Base-by-base conservation (phyloP, 1,140 invertebrate species). In the Hestina assimilis region DNA sequence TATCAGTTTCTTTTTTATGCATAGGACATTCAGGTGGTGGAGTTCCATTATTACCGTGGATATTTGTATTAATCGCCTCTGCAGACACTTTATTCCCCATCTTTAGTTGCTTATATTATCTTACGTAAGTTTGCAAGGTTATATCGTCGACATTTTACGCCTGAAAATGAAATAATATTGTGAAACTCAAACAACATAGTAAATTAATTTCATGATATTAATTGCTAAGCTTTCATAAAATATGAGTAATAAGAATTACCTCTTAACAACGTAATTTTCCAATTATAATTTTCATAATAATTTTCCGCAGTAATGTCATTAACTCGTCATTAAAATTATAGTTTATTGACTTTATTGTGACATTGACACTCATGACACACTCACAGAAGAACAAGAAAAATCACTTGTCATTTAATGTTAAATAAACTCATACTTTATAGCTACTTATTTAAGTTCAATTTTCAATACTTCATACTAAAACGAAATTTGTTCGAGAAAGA, bases 21-120 rank as follows among this genome's bases (percentile, higher is more conserved):
- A 95, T 94, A 4, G 94, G 93, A 79, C 94, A 95, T 89, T 94
- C 93, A 20, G 92, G 90, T 28, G 93, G 93, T 7, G 70, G 91
- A 84, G 77, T 90, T 58, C 19, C 72, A 77, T 66, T 80, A 28
- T 51, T 74, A 33, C 58, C 72, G 66, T 59, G 68, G 50, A 55
- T 61, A 63, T 72, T 80, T 35, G 63, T 83, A 21, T 90, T 74
- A 57, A 90, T 84, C 14, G 90, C 69, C 55, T 80, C 91, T 40
- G 90, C 87, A 26, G 90, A 91, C 28, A 93, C 84, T 61, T 89
- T 89, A 63, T 93, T 93, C 6, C 92, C 92, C 92, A 93, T 94
- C 57, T 83, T 79, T 9, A 11, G 17, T 47, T 42, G 50, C 52
- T 28, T 52, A 65, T 48, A 51, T 35, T 47, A 19, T 61, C 73